phyloP scores from a whole-genome alignment of 2,113 vertebrate genomes.

The Poeciliopsis occidentalis region DNA sequence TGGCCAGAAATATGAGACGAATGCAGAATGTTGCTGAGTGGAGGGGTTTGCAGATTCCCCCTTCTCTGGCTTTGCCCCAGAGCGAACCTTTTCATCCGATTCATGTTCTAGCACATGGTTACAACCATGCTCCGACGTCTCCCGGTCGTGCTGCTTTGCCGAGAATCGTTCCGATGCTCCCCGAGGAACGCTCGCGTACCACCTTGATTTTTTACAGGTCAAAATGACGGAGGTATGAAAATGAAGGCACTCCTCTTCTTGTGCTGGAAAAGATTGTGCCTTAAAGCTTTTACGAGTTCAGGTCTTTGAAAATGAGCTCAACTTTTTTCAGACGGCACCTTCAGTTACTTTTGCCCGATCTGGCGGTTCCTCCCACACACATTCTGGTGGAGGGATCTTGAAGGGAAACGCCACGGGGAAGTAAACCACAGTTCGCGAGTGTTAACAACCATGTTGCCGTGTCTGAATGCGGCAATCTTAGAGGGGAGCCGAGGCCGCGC shows the following conservation, averaged over 20 bases:
- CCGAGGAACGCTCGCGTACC: not conserved
- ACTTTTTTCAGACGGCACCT: conserved; percentile 31
- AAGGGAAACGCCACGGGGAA: conserved; percentile 20
- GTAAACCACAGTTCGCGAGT: conserved; percentile 35
- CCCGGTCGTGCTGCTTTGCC: conserved; percentile 21
- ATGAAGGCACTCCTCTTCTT: not conserved
- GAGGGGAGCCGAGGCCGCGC: conserved; percentile 18
- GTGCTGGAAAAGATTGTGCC: not conserved
- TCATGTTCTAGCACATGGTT: conserved; percentile 40
- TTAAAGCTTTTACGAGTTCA: not conserved
- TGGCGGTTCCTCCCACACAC: conserved; percentile 28
- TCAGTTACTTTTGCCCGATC: conserved; percentile 16
- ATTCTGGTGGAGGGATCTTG: conserved; percentile 23
- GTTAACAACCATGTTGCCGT: conserved; percentile 48
- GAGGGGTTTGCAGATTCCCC: conserved; percentile 33
- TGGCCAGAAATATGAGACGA: conserved; percentile 56
- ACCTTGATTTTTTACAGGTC: not conserved
- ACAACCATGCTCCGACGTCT: conserved; percentile 15
- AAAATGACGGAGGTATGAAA: not conserved
- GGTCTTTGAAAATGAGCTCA: conserved; percentile 33
- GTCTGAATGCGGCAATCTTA: conserved; percentile 30
- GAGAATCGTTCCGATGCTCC: not conserved
- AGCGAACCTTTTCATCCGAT: conserved; percentile 43
- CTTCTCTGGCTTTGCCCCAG: conserved; percentile 8
- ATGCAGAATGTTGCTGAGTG: conserved; percentile 59